A percentile compares a stretch with the other conserved stretches of the same genome.
Evolutionary conservation across 2,888 invertebrate species (phyloP).

Genomic region (Athalia circularis): DNA sequence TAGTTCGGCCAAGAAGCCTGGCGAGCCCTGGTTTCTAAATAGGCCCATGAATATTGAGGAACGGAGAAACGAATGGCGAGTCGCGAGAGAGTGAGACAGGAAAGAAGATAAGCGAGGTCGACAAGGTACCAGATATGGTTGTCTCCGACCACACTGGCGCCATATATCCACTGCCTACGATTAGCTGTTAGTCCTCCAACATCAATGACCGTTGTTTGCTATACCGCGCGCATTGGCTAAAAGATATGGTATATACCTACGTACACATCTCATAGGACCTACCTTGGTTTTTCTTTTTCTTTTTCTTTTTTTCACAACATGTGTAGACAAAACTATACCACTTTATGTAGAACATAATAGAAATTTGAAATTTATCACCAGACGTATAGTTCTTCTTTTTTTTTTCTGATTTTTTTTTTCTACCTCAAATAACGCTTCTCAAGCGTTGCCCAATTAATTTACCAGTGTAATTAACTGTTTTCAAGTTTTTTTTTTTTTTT

Average conservation of each 20-base stretch:
- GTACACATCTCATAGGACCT: too few relatives aligned
- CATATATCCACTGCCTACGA: constrained; percentile 66
- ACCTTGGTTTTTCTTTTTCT: too few relatives aligned
- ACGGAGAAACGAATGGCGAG: constrained; percentile 42
- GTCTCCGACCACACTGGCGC: constrained; percentile 64
- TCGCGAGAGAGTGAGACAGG: constrained; percentile 59
- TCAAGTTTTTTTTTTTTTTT: too few relatives aligned
- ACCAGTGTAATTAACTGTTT: too few relatives aligned
- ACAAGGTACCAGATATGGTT: constrained; percentile 73
- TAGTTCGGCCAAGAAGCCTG: constrained; percentile 20
- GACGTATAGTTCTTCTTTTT: too few relatives aligned
- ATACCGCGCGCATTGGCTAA: constrained; percentile 8
- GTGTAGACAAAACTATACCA: too few relatives aligned
- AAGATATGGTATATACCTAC: not conserved
- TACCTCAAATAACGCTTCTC: too few relatives aligned
- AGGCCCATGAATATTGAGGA: constrained; percentile 44
- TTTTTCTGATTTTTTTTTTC: too few relatives aligned
- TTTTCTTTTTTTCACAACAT: too few relatives aligned
- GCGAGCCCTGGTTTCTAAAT: constrained; percentile 42
- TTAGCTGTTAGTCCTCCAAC: constrained; percentile 56
- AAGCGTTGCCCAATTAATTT: too few relatives aligned
- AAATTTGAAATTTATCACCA: too few relatives aligned
- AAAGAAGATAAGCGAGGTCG: constrained; percentile 71
- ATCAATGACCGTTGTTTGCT: constrained; percentile 43
- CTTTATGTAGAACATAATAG: too few relatives aligned